These are phyloP conservation scores for Aradus depressus DNA, from an alignment of 2,888 invertebrate species.

Conservation along the genomic window DNA sequence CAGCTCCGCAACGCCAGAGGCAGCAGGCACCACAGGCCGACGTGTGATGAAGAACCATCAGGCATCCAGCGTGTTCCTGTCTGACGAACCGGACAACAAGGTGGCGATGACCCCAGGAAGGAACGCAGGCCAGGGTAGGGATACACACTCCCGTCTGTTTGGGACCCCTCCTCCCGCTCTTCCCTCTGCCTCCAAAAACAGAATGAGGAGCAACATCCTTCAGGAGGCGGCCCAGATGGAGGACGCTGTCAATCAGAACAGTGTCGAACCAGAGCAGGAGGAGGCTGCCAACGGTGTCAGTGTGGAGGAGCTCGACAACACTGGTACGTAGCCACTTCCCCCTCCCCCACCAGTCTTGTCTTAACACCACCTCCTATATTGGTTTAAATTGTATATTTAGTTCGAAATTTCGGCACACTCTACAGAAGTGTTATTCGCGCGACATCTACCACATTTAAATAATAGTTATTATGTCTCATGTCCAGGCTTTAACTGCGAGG, in stretches of 20 bases:
- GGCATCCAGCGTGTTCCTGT: constrained; percentile 34
- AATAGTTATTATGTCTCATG: too few relatives aligned
- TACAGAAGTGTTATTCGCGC: too few relatives aligned
- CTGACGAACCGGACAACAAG: constrained; percentile 25
- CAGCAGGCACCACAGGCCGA: constrained; percentile 15
- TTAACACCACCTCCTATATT: too few relatives aligned
- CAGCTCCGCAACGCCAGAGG: constrained; percentile 29
- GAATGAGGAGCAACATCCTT: constrained; percentile 46
- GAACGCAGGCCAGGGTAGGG: constrained; percentile 31
- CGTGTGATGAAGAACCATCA: constrained; percentile 35
- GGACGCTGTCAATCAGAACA: constrained; percentile 20
- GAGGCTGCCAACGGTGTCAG: constrained; percentile 24
- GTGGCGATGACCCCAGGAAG: constrained; percentile 36
- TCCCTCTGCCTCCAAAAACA: constrained; percentile 46
- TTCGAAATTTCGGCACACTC: too few relatives aligned
- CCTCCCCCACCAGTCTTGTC: background rate
- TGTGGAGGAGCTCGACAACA: constrained; percentile 2
- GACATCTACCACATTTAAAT: too few relatives aligned
- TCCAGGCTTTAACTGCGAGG: too few relatives aligned
- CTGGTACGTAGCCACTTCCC: constrained; percentile 1
- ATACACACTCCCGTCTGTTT: constrained; percentile 31
- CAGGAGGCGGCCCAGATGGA: constrained; percentile 43
- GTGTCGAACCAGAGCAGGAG: constrained; percentile 6
- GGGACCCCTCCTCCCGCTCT: constrained; percentile 42
- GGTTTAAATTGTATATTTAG: too few relatives aligned